Percentiles rank a stretch among this genome's conserved stretches.
phyloP scores from a whole-genome alignment of 2,113 vertebrate genomes.

The Piaya cayana region DNA sequence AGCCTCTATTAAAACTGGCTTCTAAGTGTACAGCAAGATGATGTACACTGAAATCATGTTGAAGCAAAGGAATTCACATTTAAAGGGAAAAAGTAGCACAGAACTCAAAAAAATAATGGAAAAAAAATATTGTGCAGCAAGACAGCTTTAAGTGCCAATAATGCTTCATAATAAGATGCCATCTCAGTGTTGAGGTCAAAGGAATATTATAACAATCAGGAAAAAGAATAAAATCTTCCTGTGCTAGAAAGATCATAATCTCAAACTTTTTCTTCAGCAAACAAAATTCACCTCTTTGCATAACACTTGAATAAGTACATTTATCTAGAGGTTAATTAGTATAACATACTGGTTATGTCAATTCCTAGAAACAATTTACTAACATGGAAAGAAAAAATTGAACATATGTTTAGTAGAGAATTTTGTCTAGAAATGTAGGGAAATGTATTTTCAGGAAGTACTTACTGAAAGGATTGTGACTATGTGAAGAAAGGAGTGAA shows the following conservation, averaged over 20 bases:
- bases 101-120: not conserved
- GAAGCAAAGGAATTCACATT: not conserved
- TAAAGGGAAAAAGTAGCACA: not conserved
- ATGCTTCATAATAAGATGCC: rapidly evolving
- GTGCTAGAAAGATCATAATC: not conserved
- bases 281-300: not conserved
- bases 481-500: not conserved
- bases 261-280: not conserved
- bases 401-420: not conserved
- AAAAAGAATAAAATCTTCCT: not conserved
- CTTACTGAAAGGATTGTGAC: not conserved
- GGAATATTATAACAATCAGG: not conserved
- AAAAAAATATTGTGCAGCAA: not conserved
- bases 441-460: not conserved
- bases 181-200: not conserved
- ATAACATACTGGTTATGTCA: not conserved
- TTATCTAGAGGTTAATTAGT: not conserved
- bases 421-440: not conserved
- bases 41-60: not conserved
- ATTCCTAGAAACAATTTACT: not conserved
- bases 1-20: not conserved
- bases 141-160: not conserved
- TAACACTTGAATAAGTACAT: not conserved
- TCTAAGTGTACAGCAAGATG: not conserved
- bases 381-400: not conserved